Percentiles rank a stretch among this genome's conserved stretches.
Evolutionary conservation across 2,888 invertebrate genomes (phyloP).

Genomic region (Iphiclides podalirius): DNA sequence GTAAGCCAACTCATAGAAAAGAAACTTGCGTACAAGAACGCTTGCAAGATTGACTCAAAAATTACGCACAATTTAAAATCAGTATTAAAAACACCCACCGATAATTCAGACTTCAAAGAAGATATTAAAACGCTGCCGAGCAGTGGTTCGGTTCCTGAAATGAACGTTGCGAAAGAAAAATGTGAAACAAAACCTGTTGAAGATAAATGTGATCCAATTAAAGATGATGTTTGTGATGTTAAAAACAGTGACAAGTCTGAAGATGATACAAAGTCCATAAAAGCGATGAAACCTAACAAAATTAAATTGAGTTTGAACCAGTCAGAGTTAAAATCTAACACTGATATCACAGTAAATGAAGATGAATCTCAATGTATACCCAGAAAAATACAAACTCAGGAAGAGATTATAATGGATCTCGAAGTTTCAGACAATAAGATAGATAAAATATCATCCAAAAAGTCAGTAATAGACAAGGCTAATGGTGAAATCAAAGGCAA

Average conservation of each 20-base stretch:
- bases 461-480: slow-evolving; percentile 25
- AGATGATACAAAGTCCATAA: slow-evolving; percentile 25
- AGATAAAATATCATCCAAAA: slow-evolving; percentile 23
- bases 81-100: slow-evolving; percentile 63
- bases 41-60: slow-evolving; percentile 65
- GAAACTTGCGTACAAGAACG: slow-evolving; percentile 59
- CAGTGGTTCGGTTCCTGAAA: slow-evolving; percentile 35
- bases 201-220: slow-evolving; percentile 23
- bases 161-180: slow-evolving; percentile 32
- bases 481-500: slow-evolving; percentile 33
- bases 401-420: slow-evolving; percentile 15
- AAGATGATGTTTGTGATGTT: slow-evolving; percentile 25
- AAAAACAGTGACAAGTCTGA: slow-evolving; percentile 16
- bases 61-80: slow-evolving; percentile 61
- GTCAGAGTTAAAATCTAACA: slow-evolving; percentile 21
- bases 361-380: slow-evolving; percentile 24
- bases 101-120: slow-evolving; percentile 46
- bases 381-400: slow-evolving; percentile 14
- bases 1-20: slow-evolving; percentile 66
- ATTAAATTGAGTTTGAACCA: slow-evolving; percentile 15
- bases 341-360: no score
- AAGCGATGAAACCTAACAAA: slow-evolving; percentile 18
- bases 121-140: slow-evolving; percentile 39
- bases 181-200: slow-evolving; percentile 23
- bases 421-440: slow-evolving; percentile 10